Base-by-base conservation (phyloP, 2,113 vertebrate genomes). In the Urocolius indicus region DNA sequence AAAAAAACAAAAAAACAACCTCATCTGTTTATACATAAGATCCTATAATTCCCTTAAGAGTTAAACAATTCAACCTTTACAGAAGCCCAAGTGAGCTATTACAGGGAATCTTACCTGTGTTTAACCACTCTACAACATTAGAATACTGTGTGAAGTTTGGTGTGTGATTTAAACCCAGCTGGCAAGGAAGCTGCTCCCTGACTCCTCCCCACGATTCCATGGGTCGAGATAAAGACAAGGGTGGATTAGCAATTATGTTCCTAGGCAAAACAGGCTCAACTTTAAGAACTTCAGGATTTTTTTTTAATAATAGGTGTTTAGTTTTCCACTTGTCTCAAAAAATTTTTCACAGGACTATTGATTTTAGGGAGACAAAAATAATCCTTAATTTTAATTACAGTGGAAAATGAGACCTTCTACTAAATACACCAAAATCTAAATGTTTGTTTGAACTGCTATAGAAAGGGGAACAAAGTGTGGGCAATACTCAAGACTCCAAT, bases 261-360 rank as follows among this genome's bases (percentile, higher is more conserved):
- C n/a, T n/a, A n/a, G n/a, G n/a, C n/a, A n/a, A n/a, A n/a, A n/a
- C n/a, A n/a, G n/a, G n/a, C n/a, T n/a, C n/a, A n/a, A n/a, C n/a
- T n/a, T n/a, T n/a, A n/a, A n/a, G n/a, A n/a, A n/a, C n/a, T n/a
- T 34, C 5, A 21, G 36, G 22, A 34, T 22, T 29, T 24, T 75
- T 78, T 59, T 2, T 5, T 57, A 68, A 20, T 7, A 2, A 3
- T 4, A 22, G 7, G 4, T n/a, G n/a, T n/a, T n/a, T n/a, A n/a
- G n/a, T n/a, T n/a, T n/a, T n/a, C n/a, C n/a, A n/a, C n/a, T n/a
- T n/a, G n/a, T n/a, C n/a, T n/a, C n/a, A n/a, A n/a, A n/a, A n/a
- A n/a, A n/a, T n/a, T n/a, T n/a, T n/a, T 19, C 36, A 46, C 5
- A 16, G 16, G 12, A 45, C 5, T 52, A 48, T 1, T 23, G 3